phyloP scores from a whole-genome alignment of 2,888 invertebrate species.

The Unio delphinus region DNA sequence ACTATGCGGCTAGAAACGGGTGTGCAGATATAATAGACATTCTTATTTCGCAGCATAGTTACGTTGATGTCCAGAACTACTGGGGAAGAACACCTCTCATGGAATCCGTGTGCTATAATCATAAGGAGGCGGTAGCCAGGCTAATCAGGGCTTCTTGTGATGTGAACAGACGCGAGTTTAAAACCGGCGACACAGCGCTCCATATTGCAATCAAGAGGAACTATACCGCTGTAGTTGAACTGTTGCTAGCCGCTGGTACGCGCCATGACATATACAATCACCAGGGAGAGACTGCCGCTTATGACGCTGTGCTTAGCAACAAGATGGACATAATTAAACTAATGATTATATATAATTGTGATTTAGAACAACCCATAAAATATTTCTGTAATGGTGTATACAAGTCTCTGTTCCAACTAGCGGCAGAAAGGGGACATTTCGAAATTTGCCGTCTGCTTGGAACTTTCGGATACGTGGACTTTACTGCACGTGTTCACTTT shows the following conservation, averaged over 20 bases:
- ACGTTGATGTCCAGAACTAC: slow-evolving; percentile 70
- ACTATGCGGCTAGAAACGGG: slow-evolving; percentile 69
- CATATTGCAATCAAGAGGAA: slow-evolving; percentile 70
- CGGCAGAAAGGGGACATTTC: slow-evolving; percentile 67
- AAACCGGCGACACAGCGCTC: slow-evolving; percentile 69
- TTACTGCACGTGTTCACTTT: slow-evolving; percentile 56
- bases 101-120: slow-evolving; percentile 71
- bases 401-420: slow-evolving; percentile 66
- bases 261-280: slow-evolving; percentile 69
- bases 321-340: slow-evolving; percentile 66
- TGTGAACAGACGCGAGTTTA: slow-evolving; percentile 68
- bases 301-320: slow-evolving; percentile 68
- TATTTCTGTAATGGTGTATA: slow-evolving; percentile 66
- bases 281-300: slow-evolving; percentile 69
- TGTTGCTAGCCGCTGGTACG: slow-evolving; percentile 66
- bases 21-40: slow-evolving; percentile 67
- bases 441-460: slow-evolving; percentile 67
- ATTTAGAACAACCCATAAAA: slow-evolving; percentile 68
- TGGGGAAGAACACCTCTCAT: slow-evolving; percentile 70
- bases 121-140: slow-evolving; percentile 66
- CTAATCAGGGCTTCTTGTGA: slow-evolving; percentile 65
- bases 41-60: slow-evolving; percentile 65
- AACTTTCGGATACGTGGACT: slow-evolving; percentile 63
- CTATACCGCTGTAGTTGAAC: slow-evolving; percentile 67
- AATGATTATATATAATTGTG: slow-evolving; percentile 69